These are phyloP conservation scores for Drosophila teissieri DNA, from an alignment of 1,140 invertebrate species.

Conservation along the genomic window DNA sequence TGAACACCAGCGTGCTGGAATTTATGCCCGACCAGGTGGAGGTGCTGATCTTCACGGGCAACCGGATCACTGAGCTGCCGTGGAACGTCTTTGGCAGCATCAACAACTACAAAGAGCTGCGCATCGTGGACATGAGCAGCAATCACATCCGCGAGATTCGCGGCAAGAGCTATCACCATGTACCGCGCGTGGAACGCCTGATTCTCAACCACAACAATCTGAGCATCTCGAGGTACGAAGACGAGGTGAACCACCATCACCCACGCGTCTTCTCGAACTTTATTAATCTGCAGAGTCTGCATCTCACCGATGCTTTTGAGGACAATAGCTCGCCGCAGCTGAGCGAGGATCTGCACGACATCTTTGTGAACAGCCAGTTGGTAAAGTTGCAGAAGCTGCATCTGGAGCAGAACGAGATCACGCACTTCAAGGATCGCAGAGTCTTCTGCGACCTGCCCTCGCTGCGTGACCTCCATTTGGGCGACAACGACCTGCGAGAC, in stretches of 20 bases:
- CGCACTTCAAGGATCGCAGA: slow-evolving; percentile 87
- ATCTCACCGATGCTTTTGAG: slow-evolving; percentile 91
- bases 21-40: slow-evolving; percentile 88
- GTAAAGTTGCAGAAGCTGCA: slow-evolving; percentile 89
- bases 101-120: slow-evolving; percentile 87
- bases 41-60: slow-evolving; percentile 91
- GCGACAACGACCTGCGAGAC: slow-evolving; percentile 87
- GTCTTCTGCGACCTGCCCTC: slow-evolving; percentile 90
- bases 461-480: slow-evolving; percentile 89
- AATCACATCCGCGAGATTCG: slow-evolving; percentile 91
- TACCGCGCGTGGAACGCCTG: slow-evolving; percentile 89
- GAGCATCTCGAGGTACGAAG: slow-evolving; percentile 86
- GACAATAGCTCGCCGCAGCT: slow-evolving; percentile 88
- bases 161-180: slow-evolving; percentile 92
- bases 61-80: slow-evolving; percentile 88
- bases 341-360: slow-evolving; percentile 89
- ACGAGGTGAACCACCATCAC: slow-evolving; percentile 87
- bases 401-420: slow-evolving; percentile 92
- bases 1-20: slow-evolving; percentile 86
- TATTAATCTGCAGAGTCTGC: slow-evolving; percentile 89
- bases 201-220: slow-evolving; percentile 91
- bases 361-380: slow-evolving; percentile 90
- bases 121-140: slow-evolving; percentile 91
- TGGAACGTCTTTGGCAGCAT: slow-evolving; percentile 90
- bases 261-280: slow-evolving; percentile 92